Conservation (phyloP, 2,113 vertebrate species). For the Indicator indicator region DNA sequence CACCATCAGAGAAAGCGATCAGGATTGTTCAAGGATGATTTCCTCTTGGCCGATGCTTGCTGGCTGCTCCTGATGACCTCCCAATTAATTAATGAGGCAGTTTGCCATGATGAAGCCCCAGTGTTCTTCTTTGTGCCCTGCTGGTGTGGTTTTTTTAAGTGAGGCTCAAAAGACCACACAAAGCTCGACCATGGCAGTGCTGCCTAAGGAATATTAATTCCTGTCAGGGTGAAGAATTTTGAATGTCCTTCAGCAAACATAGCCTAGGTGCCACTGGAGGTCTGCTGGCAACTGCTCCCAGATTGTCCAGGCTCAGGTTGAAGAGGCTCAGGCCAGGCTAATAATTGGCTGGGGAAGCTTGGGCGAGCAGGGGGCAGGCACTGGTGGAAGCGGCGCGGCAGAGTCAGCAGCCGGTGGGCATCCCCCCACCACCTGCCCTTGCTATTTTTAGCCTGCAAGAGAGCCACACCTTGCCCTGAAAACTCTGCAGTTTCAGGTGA, state of each 20-base stretch:
- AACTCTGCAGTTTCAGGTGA: slow-evolving; percentile 24
- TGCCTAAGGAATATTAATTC: not conserved
- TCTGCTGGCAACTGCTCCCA: not conserved
- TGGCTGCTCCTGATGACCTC: too few species aligned
- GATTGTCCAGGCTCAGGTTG: not conserved
- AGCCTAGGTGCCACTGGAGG: not conserved
- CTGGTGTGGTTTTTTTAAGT: too few species aligned
- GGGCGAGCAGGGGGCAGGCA: not conserved
- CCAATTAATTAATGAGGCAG: too few species aligned
- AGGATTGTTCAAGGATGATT: too few species aligned
- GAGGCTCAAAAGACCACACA: too few species aligned
- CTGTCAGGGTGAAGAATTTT: not conserved
- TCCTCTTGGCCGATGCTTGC: too few species aligned
- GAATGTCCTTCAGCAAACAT: not conserved
- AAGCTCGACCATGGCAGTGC: too few species aligned
- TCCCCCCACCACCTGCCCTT: not conserved
- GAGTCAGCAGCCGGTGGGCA: not conserved
- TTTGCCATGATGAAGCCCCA: too few species aligned
- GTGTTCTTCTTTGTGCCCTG: too few species aligned
- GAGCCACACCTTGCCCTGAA: not conserved
- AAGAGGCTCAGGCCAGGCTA: not conserved
- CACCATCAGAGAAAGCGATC: too few species aligned
- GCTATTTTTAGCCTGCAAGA: not conserved
- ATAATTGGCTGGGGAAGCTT: not conserved
- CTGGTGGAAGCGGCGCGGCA: not conserved